Evolutionary conservation across 2,113 vertebrate genomes (phyloP).

Genomic region (Prolemur simus): DNA sequence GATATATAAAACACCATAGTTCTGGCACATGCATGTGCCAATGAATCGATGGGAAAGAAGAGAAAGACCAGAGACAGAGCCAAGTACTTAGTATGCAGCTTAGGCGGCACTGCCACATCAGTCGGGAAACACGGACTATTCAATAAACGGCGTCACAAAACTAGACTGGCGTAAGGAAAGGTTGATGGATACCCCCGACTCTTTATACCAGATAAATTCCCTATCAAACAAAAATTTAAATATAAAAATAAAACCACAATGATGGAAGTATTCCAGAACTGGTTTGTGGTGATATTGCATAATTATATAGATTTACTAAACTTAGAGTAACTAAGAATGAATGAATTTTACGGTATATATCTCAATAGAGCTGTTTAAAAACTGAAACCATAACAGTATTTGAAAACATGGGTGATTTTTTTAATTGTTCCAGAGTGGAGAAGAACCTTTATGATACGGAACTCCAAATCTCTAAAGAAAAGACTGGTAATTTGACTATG

Average conservation of each 20-base stretch:
- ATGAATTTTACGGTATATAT: neutral
- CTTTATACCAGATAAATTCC: neutral
- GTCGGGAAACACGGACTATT: neutral
- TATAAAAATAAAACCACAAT: neutral
- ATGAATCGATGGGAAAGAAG: neutral
- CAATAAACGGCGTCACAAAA: neutral
- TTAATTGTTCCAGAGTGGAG: neutral
- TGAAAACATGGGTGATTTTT: neutral
- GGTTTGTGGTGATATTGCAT: neutral
- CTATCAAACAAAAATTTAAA: neutral
- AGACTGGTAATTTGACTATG: neutral
- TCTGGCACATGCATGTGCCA: neutral
- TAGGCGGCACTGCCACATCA: neutral
- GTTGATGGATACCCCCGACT: neutral
- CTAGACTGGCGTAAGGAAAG: neutral
- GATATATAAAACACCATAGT: neutral
- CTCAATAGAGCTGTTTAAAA: neutral
- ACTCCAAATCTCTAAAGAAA: neutral
- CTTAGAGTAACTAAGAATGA: neutral
- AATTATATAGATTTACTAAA: neutral
- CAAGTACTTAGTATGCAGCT: neutral
- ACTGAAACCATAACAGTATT: neutral
- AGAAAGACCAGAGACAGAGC: neutral
- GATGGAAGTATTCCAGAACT: neutral
- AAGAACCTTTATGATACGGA: neutral